Base-by-base conservation (phyloP, 1,140 invertebrate species). In the Linepithema humile region DNA sequence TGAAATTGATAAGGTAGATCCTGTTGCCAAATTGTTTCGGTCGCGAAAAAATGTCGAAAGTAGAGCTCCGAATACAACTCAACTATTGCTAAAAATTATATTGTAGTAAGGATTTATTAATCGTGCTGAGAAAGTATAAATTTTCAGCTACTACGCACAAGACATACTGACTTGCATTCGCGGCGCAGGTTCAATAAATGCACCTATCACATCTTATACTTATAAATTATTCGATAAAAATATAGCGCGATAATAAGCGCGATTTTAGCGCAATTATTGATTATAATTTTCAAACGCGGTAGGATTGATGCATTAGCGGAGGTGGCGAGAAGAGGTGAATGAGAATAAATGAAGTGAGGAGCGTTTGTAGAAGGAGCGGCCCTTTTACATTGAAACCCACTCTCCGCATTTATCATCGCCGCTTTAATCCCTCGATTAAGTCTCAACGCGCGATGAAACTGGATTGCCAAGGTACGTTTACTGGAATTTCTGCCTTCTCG, bases 291-390 rank as follows among this genome's bases (percentile, higher is more conserved):
- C 12, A 26, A 35, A 3, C 59, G 32, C 35, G 23, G 10, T 5
- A 40, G 6, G 23, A 40, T 45, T 59, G 40, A 64, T 53, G 45
- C 32, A 40, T 50, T 43, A 55, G 12, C 17, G 29, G 10, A 45
- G 12, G n/a, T 20, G 38, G 35, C 50, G 53, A 85, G 65, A 64
- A 45, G n/a, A 45, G 60, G 17, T 35, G 50, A 35, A 57, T 78
- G 75, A 40, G 65, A 82, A 55, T 69, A 83, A 86, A 60, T 65
- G 78, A 64, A 75, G 77, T 59, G 69, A 64, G 64, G 20, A 72
- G 45, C 35, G 43, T 75, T 86, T 75, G n/a, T n/a, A 67, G 70
- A 87, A 86, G 84, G 85, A 86, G 85, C 85, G 85, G 85, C 85
- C 43, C 26, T 4, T 83, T 87, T 75, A 75, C 69, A 70, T 72